Evolutionary conservation across 2,888 invertebrate genomes (phyloP).

Genomic region (Mythimna impura): DNA sequence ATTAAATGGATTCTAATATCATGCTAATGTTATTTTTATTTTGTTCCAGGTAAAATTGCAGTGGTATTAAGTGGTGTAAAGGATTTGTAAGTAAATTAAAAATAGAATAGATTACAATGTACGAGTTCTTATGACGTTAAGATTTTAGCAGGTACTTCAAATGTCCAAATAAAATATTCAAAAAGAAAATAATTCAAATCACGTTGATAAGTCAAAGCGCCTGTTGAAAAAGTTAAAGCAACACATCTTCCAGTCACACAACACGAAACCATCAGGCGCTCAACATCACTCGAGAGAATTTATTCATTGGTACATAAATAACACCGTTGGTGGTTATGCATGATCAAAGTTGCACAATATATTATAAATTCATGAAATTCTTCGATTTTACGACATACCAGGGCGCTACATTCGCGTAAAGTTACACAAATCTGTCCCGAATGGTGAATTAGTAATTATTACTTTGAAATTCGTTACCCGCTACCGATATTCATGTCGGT

Average conservation of each 20-base stretch:
- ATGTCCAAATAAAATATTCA: background rate
- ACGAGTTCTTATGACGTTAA: background rate
- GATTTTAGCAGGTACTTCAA: background rate
- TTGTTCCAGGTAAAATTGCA: slow-evolving; percentile 54
- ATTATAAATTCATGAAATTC: slow-evolving; percentile 69
- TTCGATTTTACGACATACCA: slow-evolving; percentile 61
- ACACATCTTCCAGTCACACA: slow-evolving; percentile 18
- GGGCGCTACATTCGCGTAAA: slow-evolving; percentile 37
- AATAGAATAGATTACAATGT: background rate
- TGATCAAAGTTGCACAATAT: slow-evolving; percentile 54
- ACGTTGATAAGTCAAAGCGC: slow-evolving; percentile 17
- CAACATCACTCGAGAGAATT: slow-evolving; percentile 1
- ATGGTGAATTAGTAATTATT: slow-evolving; percentile 49
- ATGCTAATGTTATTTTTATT: slow-evolving; percentile 14
- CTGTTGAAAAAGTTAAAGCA: slow-evolving; percentile 48
- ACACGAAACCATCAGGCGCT: slow-evolving; percentile 47
- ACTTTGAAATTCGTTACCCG: slow-evolving; percentile 15
- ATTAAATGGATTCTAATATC: slow-evolving; percentile 2
- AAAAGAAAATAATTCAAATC: background rate
- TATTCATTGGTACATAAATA: slow-evolving; percentile 36
- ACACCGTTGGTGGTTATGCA: slow-evolving; percentile 22
- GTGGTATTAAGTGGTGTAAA: background rate
- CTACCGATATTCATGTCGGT: background rate
- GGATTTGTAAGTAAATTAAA: slow-evolving; percentile 4
- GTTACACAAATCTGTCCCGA: slow-evolving; percentile 55